phyloP scores from a whole-genome alignment of 2,797 vertebrate genomes.

The Manis crassicaudata region DNA sequence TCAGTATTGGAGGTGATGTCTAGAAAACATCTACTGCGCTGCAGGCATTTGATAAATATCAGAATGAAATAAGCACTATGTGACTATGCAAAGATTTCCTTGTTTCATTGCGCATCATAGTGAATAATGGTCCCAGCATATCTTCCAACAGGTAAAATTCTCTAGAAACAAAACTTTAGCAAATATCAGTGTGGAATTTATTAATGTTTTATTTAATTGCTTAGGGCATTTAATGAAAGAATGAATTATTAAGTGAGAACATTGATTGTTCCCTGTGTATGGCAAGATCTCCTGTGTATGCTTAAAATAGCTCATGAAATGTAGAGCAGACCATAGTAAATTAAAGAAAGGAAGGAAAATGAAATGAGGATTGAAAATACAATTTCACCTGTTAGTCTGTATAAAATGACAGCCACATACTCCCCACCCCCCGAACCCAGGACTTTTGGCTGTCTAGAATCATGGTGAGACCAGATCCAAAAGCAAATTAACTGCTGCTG shows the following conservation, averaged over 20 bases:
- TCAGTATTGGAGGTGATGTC: neutral
- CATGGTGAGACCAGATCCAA: neutral
- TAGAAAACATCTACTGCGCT: neutral
- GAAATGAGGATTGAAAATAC: slow-evolving; percentile 5
- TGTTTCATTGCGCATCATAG: neutral
- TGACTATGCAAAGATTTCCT: neutral
- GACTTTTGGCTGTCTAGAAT: neutral
- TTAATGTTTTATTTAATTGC: slow-evolving; percentile 83
- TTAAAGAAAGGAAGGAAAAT: slow-evolving; percentile 71
- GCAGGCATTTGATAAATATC: neutral
- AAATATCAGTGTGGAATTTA: slow-evolving; percentile 81
- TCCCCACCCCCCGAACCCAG: neutral
- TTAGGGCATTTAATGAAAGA: slow-evolving; percentile 78
- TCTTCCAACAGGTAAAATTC: slow-evolving; percentile 70
- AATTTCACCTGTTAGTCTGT: slow-evolving; percentile 16
- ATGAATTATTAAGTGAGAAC: slow-evolving; percentile 84
- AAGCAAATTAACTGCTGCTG: neutral
- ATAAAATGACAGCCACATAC: neutral
- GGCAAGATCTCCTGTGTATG: slow-evolving; percentile 79
- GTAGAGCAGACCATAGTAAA: slow-evolving; percentile 53
- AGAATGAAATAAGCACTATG: neutral
- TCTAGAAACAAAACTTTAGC: slow-evolving; percentile 78
- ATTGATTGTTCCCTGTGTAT: slow-evolving; percentile 82
- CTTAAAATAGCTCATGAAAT: slow-evolving; percentile 81
- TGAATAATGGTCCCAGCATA: neutral